Evolutionary conservation across 2,888 invertebrate species (phyloP).

Genomic region (Pomacea canaliculata): DNA sequence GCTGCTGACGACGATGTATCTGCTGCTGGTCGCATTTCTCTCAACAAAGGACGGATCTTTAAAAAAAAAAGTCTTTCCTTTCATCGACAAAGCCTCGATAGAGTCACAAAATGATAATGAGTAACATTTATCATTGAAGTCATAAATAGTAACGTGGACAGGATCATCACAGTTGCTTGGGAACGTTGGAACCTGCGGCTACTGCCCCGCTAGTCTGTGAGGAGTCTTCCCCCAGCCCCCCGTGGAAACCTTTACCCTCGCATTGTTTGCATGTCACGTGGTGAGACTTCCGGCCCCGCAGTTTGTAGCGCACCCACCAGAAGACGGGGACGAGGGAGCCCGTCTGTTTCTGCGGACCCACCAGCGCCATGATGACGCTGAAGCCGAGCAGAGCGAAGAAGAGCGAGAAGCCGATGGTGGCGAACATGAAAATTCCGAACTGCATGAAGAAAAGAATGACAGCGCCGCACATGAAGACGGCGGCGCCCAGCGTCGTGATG

Average conservation of each 20-base stretch:
- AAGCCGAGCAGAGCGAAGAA: constrained; percentile 53
- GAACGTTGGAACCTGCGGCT: too few species aligned
- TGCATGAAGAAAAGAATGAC: constrained; percentile 59
- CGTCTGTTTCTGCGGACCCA: constrained; percentile 50
- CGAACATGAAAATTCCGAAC: constrained; percentile 62
- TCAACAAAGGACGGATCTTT: background rate
- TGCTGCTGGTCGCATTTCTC: background rate
- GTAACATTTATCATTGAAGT: too few species aligned
- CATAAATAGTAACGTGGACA: too few species aligned
- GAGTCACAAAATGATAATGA: too few species aligned
- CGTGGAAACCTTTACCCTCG: constrained; percentile 18
- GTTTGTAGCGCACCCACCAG: constrained; percentile 23
- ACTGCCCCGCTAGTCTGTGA: too few species aligned
- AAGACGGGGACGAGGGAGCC: constrained; percentile 38
- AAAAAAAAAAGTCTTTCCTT: constrained; percentile 19
- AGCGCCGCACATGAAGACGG: constrained; percentile 60
- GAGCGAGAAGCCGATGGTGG: constrained; percentile 61
- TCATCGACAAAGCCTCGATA: background rate
- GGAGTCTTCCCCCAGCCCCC: too few species aligned
- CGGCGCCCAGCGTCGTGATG: constrained; percentile 58
- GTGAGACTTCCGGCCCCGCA: constrained; percentile 22
- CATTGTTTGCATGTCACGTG: constrained; percentile 22
- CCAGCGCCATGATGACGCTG: constrained; percentile 43
- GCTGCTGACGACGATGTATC: background rate
- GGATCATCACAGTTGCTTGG: too few species aligned